Conservation (phyloP, 2,888 invertebrate species). For the Lasioglossum pauxillum region DNA sequence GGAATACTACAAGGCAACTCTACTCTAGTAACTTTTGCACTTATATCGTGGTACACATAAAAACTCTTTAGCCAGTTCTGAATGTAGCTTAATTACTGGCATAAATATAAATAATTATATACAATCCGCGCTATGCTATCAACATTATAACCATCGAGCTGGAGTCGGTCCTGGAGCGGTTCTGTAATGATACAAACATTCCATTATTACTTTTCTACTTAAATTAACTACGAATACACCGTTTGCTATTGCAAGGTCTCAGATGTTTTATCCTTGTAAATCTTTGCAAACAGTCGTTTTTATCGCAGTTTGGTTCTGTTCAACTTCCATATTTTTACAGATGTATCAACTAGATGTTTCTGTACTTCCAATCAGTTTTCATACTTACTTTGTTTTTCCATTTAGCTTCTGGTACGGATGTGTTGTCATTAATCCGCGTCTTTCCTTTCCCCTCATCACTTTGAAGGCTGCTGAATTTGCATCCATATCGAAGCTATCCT, state of each 20-base stretch:
- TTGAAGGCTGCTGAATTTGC: slow-evolving; percentile 68
- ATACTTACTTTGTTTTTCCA: slow-evolving; percentile 76
- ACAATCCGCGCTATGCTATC: background rate
- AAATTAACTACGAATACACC: background rate
- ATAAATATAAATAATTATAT: slow-evolving; percentile 21
- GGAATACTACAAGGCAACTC: background rate
- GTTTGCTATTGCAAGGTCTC: slow-evolving; percentile 18
- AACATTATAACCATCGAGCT: slow-evolving; percentile 67
- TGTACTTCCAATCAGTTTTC: background rate
- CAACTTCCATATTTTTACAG: background rate
- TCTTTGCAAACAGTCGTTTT: background rate
- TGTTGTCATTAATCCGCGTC: slow-evolving; percentile 74
- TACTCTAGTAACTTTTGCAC: slow-evolving; percentile 14
- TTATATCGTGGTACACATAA: slow-evolving; percentile 27
- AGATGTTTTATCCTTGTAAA: slow-evolving; percentile 7
- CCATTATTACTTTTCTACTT: background rate
- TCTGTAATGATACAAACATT: slow-evolving; percentile 71
- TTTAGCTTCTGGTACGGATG: slow-evolving; percentile 79
- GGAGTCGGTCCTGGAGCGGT: slow-evolving; percentile 68
- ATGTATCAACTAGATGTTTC: background rate
- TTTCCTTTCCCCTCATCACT: slow-evolving; percentile 76
- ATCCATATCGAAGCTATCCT: slow-evolving; percentile 42
- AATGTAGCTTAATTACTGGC: slow-evolving; percentile 4
- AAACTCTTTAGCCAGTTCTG: slow-evolving; percentile 26
- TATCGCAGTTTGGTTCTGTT: background rate